Evolutionary conservation across 2,888 invertebrate species (phyloP).

Genomic region (Acheta domesticus): DNA sequence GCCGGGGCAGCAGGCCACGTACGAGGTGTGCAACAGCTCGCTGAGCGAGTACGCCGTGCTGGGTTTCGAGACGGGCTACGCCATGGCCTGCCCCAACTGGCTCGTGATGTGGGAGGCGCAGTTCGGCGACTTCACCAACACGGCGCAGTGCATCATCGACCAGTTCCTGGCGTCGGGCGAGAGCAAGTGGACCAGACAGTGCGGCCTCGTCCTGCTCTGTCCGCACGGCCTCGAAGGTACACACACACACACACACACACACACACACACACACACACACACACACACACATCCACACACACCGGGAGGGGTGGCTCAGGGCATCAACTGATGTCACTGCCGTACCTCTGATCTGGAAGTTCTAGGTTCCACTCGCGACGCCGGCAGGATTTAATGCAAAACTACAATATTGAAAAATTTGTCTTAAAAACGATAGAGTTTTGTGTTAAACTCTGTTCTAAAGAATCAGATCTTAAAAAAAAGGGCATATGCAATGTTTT

Average conservation of each 20-base stretch:
- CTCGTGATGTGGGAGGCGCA: conserved; percentile 81
- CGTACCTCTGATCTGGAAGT: no score
- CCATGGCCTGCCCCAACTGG: conserved; percentile 69
- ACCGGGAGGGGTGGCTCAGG: no score
- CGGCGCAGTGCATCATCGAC: conserved; percentile 55
- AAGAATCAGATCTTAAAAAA: no score
- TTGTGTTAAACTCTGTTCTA: no score
- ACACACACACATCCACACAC: no score
- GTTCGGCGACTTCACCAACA: conserved; percentile 59
- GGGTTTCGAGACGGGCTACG: conserved; percentile 80
- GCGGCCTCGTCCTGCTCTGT: conserved; percentile 29
- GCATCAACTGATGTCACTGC: no score
- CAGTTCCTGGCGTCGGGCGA: conserved; percentile 57
- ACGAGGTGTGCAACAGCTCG: conserved; percentile 77
- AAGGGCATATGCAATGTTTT: no score
- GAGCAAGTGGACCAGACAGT: conserved; percentile 39
- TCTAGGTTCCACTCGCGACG: no score
- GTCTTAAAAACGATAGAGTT: no score
- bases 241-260: conserved; percentile 37
- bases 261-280: no score
- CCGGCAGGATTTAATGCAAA: no score
- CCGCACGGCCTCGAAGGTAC: conserved; percentile 55
- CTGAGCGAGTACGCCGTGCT: conserved; percentile 70
- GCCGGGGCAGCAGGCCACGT: conserved; percentile 63
- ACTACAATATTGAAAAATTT: no score